phyloP scores from a whole-genome alignment of 2,113 vertebrate species.

The Nycticorax nycticorax region DNA sequence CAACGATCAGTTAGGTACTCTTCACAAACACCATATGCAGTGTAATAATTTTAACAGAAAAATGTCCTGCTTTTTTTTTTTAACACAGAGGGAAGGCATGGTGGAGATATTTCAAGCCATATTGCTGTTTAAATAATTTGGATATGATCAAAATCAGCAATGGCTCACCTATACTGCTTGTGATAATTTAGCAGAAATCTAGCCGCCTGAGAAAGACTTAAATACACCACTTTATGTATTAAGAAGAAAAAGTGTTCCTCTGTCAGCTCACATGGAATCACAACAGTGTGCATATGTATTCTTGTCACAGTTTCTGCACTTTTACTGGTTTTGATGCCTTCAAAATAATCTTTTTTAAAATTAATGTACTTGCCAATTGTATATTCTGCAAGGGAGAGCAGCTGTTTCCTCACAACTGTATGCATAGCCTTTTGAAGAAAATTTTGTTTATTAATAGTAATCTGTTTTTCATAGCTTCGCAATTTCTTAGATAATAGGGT shows the following conservation, averaged over 20 bases:
- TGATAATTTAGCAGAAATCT: background rate
- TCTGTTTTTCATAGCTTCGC: constrained; percentile 41
- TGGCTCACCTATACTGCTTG: background rate
- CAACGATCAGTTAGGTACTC: fast-evolving
- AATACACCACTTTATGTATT: background rate
- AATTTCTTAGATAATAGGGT: constrained; percentile 56
- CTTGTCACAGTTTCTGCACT: constrained; percentile 14
- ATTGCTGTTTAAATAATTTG: background rate
- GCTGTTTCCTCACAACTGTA: constrained; percentile 49
- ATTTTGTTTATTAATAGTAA: constrained; percentile 65
- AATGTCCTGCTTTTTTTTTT: background rate
- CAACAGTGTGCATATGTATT: background rate
- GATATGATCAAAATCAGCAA: background rate
- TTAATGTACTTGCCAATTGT: constrained; percentile 28
- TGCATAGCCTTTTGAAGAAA: constrained; percentile 25
- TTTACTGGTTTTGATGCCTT: constrained; percentile 18
- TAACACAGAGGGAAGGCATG: background rate
- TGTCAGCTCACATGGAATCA: background rate
- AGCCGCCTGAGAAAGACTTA: background rate
- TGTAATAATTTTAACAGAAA: background rate
- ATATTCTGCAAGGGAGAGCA: constrained; percentile 36
- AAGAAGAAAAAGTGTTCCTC: background rate
- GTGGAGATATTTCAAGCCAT: background rate
- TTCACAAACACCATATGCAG: background rate
- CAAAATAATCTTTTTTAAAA: constrained; percentile 34